These are phyloP conservation scores for Drosophila novamexicana DNA, from an alignment of 1,140 invertebrate species.

Conservation along the genomic window DNA sequence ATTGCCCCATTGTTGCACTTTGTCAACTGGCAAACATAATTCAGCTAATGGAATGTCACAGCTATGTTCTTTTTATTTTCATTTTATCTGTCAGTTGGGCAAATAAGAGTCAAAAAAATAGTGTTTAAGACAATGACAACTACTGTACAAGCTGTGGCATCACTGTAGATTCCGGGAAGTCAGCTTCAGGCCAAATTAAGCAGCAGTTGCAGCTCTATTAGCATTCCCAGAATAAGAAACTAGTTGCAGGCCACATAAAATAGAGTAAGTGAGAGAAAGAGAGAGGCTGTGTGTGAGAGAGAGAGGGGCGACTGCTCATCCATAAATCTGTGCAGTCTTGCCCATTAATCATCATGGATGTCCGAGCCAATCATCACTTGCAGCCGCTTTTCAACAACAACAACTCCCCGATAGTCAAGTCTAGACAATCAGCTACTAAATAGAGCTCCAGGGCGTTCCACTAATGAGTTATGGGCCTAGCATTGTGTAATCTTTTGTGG, in stretches of 20 bases:
- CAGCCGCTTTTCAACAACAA: slow-evolving; percentile 36
- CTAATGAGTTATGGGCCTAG: slow-evolving; percentile 72
- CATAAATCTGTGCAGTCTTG: slow-evolving; percentile 70
- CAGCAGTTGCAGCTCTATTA: slow-evolving; percentile 71
- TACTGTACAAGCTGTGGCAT: slow-evolving; percentile 41
- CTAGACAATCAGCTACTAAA: slow-evolving; percentile 60
- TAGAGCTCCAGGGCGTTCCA: slow-evolving; percentile 61
- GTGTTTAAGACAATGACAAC: slow-evolving; percentile 46
- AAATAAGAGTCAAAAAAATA: slow-evolving; percentile 45
- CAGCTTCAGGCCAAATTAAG: slow-evolving; percentile 25
- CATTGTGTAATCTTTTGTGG: slow-evolving; percentile 68
- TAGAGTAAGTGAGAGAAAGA: not conserved
- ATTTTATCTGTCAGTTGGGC: slow-evolving; percentile 58
- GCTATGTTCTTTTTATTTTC: slow-evolving; percentile 11
- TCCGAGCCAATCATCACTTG: slow-evolving; percentile 78
- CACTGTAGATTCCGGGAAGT: slow-evolving; percentile 30
- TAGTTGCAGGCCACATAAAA: slow-evolving; percentile 14
- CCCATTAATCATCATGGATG: slow-evolving; percentile 79
- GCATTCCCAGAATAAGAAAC: slow-evolving; percentile 71
- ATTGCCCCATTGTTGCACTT: slow-evolving; percentile 27
- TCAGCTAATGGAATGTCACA: slow-evolving; percentile 58
- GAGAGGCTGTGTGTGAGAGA: not conserved
- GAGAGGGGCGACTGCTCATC: slow-evolving; percentile 44
- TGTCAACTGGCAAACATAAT: slow-evolving; percentile 43
- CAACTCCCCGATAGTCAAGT: slow-evolving; percentile 2